Percentiles rank a stretch among this genome's conserved stretches.
phyloP scores from a whole-genome alignment of 2,888 invertebrate genomes.

The Macropis europaea region DNA sequence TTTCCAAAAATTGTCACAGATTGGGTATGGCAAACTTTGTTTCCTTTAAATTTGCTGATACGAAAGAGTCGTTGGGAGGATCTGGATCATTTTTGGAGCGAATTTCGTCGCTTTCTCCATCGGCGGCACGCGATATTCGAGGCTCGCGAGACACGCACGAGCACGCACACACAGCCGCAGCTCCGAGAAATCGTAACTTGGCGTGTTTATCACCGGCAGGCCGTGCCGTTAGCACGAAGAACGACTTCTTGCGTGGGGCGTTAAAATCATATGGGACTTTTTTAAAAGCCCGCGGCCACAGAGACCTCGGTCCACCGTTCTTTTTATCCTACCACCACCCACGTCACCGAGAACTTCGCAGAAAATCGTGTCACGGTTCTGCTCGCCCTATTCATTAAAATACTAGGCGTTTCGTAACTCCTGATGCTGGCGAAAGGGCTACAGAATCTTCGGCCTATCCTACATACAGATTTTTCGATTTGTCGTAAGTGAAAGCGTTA shows the following conservation, averaged over 20 bases:
- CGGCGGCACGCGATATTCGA: constrained; percentile 30
- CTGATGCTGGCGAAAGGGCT: no score
- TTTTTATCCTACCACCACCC: constrained; percentile 55
- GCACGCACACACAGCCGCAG: constrained; percentile 36
- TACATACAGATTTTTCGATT: no score
- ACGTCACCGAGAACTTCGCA: constrained; percentile 64
- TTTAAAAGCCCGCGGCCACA: constrained; percentile 61
- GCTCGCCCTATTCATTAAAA: neutral
- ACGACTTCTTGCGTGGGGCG: constrained; percentile 76
- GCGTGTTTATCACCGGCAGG: constrained; percentile 77
- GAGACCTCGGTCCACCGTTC: constrained; percentile 44
- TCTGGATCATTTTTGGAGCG: constrained; percentile 26
- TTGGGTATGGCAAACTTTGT: no score
- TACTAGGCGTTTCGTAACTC: neutral
- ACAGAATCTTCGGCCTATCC: no score
- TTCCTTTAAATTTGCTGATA: no score
- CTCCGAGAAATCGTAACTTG: constrained; percentile 80
- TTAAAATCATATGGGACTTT: constrained; percentile 76
- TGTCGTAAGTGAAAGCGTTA: no score
- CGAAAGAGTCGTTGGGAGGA: no score
- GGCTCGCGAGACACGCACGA: constrained; percentile 19
- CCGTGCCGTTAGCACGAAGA: constrained; percentile 72
- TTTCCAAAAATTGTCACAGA: no score
- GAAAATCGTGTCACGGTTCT: constrained; percentile 55
- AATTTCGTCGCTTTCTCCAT: constrained; percentile 38